Base-by-base conservation (phyloP, 1,140 invertebrate genomes). In the Scaptodrosophila lebanonensis region DNA sequence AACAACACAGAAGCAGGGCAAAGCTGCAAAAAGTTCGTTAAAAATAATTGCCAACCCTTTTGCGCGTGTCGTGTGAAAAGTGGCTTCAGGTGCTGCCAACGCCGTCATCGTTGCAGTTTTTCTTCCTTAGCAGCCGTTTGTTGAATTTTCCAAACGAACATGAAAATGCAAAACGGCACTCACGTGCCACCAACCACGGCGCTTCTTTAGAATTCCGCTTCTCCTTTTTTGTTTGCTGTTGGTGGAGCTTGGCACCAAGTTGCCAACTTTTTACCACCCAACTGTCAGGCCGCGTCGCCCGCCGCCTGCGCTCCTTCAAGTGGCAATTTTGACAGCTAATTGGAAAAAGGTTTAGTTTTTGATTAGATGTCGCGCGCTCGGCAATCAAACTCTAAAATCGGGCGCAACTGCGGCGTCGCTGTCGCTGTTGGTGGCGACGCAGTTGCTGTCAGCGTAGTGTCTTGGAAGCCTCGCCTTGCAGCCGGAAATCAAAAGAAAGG, bases 11-110 rank as follows among this genome's bases (percentile, higher is more conserved):
- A 22, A 1, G 11, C 17, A 16, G 32, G 27, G 9, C 36, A 40
- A 2, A 25, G 59, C 22, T 13, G 43, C 12, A 27, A n/a, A 27
- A 49, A 36, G 25, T 72, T 77, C 65, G 73, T 77, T 79, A 73
- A 72, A 79, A 79, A 65, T 77, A 77, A 77, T 77, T 79, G 73
- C 54, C 52, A 68, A 53, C 48, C 36, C 43, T 57, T 44, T 30
- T 39, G 17, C 27, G 58, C 1, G 11, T 30, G 12, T 49, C 45
- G 47, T 49, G 56, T 45, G 33, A 63, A 56, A 56, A 53, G 51
- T 43, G 17, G 18, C 52, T 59, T 48, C 30, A 40, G 22, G 27
- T 68, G 49, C 35, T 51, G 35, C 32, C 8, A 8, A 3, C 22
- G 22, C 22, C 8, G 22, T 52, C 52, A 40, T 36, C 60, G 47